phyloP scores from a whole-genome alignment of 2,888 invertebrate species.

The Hemistola chrysoprasaria region DNA sequence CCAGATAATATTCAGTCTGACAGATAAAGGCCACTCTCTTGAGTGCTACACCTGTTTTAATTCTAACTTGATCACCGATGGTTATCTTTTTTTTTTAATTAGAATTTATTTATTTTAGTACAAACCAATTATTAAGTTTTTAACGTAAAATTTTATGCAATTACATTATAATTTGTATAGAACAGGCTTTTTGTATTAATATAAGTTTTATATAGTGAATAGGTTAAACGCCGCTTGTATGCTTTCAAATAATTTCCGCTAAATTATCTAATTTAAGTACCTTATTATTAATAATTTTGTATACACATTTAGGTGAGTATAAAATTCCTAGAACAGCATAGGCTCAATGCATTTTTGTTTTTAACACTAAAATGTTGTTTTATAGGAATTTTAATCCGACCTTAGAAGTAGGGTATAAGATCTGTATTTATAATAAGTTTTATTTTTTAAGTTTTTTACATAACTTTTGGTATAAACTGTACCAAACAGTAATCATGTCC shows the following conservation, averaged over 20 bases:
- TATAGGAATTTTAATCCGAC: constrained; percentile 31
- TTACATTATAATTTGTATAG: constrained; percentile 34
- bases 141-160: background rate
- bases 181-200: constrained; percentile 34
- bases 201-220: constrained; percentile 40
- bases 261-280: constrained; percentile 24
- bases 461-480: constrained; percentile 51
- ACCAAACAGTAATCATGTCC: constrained; percentile 70
- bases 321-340: constrained; percentile 28
- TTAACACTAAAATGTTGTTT: background rate
- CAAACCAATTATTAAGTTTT: background rate
- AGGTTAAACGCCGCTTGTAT: constrained; percentile 38
- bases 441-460: constrained; percentile 37
- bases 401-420: constrained; percentile 36
- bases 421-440: constrained; percentile 42
- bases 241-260: constrained; percentile 34
- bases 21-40: no score
- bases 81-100: background rate
- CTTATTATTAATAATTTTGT: constrained; percentile 33
- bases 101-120: background rate
- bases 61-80: background rate
- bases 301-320: constrained; percentile 10
- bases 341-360: constrained; percentile 1
- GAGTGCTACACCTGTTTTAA: no score
- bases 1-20: no score